phyloP scores from a whole-genome alignment of 2,888 invertebrate genomes.

The Encarsia formosa region DNA sequence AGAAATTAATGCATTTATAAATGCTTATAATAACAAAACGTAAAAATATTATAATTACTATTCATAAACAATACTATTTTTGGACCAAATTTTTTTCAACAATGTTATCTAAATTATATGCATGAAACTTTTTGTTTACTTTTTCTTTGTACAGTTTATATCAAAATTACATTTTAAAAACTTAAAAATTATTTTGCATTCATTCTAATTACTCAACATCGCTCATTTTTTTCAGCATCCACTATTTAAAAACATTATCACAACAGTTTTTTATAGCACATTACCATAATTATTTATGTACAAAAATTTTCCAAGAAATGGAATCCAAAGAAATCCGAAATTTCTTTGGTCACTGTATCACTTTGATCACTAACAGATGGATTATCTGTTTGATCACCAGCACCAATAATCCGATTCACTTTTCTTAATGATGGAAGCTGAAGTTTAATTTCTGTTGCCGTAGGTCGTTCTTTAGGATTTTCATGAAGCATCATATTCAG shows the following conservation, averaged over 20 bases:
- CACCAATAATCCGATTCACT: too few relatives aligned
- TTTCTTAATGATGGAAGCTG: constrained; percentile 56
- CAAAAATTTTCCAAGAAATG: constrained; percentile 32
- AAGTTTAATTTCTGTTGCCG: constrained; percentile 67
- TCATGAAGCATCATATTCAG: constrained; percentile 74
- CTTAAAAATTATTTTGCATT: not conserved
- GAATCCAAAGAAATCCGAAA: constrained; percentile 37
- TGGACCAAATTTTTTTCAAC: too few relatives aligned
- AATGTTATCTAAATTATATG: too few relatives aligned
- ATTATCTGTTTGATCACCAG: constrained; percentile 28
- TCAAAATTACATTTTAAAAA: not conserved
- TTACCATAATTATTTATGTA: constrained; percentile 10
- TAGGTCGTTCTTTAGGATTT: constrained; percentile 69
- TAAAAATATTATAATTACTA: too few relatives aligned
- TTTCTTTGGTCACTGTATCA: too few relatives aligned
- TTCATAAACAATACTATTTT: too few relatives aligned
- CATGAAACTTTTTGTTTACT: not conserved
- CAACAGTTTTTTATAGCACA: constrained; percentile 24
- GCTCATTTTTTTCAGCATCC: constrained; percentile 2
- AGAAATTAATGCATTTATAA: too few relatives aligned
- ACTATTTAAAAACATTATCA: constrained; percentile 8
- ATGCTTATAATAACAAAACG: too few relatives aligned
- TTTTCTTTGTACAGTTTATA: not conserved
- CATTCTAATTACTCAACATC: not conserved
- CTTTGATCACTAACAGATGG: too few relatives aligned